Base-by-base conservation (phyloP, 2,888 invertebrate genomes). In the Stenchaetothrips biformis region DNA sequence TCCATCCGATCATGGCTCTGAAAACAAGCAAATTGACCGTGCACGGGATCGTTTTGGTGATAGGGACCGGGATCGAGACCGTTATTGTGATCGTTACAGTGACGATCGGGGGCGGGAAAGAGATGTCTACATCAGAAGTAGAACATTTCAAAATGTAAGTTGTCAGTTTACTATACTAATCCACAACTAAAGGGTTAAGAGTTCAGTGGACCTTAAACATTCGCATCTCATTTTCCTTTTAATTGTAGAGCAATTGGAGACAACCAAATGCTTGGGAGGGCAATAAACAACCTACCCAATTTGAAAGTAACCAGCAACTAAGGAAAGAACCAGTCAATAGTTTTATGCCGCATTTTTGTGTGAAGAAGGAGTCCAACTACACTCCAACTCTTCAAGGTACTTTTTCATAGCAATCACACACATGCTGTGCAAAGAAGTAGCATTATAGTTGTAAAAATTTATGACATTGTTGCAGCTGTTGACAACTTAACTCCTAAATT, bases 141-240 rank as follows among this genome's bases (percentile, higher is more conserved):
- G 67, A 74, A 74, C 67, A 11, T 21, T 74, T 7, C 21, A 25
- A 74, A 74, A 74, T 74, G 67, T 74, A 74, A 74, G 67, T 74
- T 9, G 11, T 9, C 2, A 53, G 11, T 21, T 74, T 7, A 2
- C 11, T 8, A 21, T 21, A 1, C 25, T 25, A 11, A 0, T 7
- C 0, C 0, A 74, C 25, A 25, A 21, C 25, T 21, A 8, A 4
- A 1, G 11, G 1, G 6, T 11, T 11, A 74, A 74, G 8, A 25
- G 9, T 9, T n/a, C 7, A 2, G 9, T 21, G 11, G 1, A 25
- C 11, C 9, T 3, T 11, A 25, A 11, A 21, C 8, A 74, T 21
- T 9, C 4, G 2, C 25, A 21, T 74, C 0, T 25, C 8, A 21
- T 4, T n/a, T n/a, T 21, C 4, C 21, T 74, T 25, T 11, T 25